Evolutionary conservation across 2,113 vertebrate genomes (phyloP), one percentile per base, ranked within the genome.

Genomic region (Poicephalus gulielmi): DNA sequence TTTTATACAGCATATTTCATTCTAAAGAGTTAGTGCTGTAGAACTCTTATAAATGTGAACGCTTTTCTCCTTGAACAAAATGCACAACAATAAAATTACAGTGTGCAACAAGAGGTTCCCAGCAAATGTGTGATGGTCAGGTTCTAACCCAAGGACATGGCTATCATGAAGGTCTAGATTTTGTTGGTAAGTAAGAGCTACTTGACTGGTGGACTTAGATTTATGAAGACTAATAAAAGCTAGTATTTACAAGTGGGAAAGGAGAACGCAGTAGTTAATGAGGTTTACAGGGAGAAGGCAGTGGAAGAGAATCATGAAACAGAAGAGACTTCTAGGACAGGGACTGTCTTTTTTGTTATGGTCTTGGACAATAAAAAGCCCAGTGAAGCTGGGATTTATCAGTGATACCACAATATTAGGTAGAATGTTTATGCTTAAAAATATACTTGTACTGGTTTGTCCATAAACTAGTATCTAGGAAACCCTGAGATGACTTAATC

Each of bases 71-170:
- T 57, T 89, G 37, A 82, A 46, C 31, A 79, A 79, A 69, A 68
- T 62, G 24, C 17, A 1, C 22, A 67, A 17, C 39, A 67, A 9
- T 19, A 22, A 62, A 90, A 74, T 77, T 24, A 9, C 18, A 6
- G n/a, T 4, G 1, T 64, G 43, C 31, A 60, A 31, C 49, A 39
- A 25, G 63, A 55, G 5, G 10, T 66, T 80, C 43, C 30, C 59
- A 59, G n/a, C 30, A 47, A 49, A 69, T 0, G 0, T 30, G 13
- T 75, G 24, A 30, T 41, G 2, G 1, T 53, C 18, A 49, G 30
- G 11, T 28, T 67, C 60, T 78, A 53, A 52, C 25, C 37, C 6
- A 13, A 74, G 30, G 39, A 50, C 2, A 0, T 39, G 22, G 39
- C 44, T 43, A 0, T 27, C 57, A 24, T 60, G 46, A 49, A 71